These are phyloP conservation scores for Trichosurus vulpecula DNA, from an alignment of 2,797 vertebrate genomes.

Conservation along the genomic window DNA sequence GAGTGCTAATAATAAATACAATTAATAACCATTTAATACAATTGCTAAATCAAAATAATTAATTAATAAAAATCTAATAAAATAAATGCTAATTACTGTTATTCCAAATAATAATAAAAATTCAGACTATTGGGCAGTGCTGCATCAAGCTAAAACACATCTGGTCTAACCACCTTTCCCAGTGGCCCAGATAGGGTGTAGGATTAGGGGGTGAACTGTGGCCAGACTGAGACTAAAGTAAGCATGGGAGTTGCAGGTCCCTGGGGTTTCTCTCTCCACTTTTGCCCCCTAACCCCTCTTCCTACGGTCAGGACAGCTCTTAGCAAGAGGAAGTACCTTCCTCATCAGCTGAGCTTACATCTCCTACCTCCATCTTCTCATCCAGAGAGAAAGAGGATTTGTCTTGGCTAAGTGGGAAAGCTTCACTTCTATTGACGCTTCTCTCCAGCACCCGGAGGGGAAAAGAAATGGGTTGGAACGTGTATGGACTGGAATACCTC, in stretches of 20 bases:
- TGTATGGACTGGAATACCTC: neutral
- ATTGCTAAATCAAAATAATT: too few relatives aligned
- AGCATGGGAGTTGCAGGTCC: neutral
- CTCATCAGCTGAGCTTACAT: neutral
- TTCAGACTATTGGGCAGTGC: neutral
- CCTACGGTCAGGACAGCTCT: neutral
- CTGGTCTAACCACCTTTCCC: neutral
- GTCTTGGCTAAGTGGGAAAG: neutral
- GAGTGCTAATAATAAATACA: too few relatives aligned
- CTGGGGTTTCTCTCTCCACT: neutral
- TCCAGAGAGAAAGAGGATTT: neutral
- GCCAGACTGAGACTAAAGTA: neutral
- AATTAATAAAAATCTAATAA: too few relatives aligned
- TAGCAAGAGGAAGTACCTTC: neutral
- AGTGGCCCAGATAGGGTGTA: neutral
- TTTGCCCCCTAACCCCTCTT: neutral
- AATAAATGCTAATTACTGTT: neutral
- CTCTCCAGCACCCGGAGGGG: neutral
- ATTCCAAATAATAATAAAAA: neutral
- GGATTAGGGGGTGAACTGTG: neutral
- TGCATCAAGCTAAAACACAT: neutral
- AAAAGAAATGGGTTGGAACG: neutral
- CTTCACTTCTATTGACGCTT: neutral
- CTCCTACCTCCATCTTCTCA: neutral
- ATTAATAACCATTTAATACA: too few relatives aligned